A percentile compares a stretch with the other conserved stretches of the same genome.
phyloP scores from a whole-genome alignment of 53 echinoderm and acorn worm genomes.

The Temnopleurus reevesii region DNA sequence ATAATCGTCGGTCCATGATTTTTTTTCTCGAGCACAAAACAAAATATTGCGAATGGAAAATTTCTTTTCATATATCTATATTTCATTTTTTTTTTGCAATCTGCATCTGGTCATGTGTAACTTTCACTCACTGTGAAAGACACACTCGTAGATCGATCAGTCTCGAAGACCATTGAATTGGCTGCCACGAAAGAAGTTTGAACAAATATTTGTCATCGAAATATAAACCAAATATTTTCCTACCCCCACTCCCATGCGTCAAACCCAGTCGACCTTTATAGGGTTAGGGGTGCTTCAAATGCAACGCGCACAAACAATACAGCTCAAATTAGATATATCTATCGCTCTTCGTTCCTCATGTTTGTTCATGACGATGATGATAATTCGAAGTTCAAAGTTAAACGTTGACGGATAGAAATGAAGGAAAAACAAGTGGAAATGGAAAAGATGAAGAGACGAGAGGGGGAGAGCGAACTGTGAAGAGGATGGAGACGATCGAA shows the following conservation, averaged over 20 bases:
- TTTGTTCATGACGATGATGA: conserved; percentile 35
- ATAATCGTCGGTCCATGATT: too few species aligned
- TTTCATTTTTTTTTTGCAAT: neutral
- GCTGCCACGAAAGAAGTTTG: conserved; percentile 11
- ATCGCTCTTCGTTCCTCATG: conserved; percentile 28
- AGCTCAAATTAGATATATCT: conserved; percentile 50
- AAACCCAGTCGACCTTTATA: conserved; percentile 16
- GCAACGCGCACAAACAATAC: conserved; percentile 40
- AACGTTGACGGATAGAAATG: conserved; percentile 24
- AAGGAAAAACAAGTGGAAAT: neutral
- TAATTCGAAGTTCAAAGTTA: conserved; percentile 53
- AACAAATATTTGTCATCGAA: conserved; percentile 41
- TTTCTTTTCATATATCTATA: too few species aligned
- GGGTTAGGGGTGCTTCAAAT: neutral
- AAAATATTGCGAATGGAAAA: too few species aligned
- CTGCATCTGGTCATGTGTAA: neutral
- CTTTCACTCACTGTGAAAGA: neutral
- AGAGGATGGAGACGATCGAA: conserved; percentile 44
- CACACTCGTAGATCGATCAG: conserved; percentile 11
- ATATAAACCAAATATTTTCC: conserved; percentile 53
- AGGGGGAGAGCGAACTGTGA: neutral
- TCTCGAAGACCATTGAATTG: neutral
- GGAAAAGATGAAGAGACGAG: neutral
- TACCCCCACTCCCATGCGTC: conserved; percentile 44
- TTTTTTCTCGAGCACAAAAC: too few species aligned